Evolutionary conservation across 2,797 vertebrate genomes (phyloP).

Genomic region (Periparus ater): DNA sequence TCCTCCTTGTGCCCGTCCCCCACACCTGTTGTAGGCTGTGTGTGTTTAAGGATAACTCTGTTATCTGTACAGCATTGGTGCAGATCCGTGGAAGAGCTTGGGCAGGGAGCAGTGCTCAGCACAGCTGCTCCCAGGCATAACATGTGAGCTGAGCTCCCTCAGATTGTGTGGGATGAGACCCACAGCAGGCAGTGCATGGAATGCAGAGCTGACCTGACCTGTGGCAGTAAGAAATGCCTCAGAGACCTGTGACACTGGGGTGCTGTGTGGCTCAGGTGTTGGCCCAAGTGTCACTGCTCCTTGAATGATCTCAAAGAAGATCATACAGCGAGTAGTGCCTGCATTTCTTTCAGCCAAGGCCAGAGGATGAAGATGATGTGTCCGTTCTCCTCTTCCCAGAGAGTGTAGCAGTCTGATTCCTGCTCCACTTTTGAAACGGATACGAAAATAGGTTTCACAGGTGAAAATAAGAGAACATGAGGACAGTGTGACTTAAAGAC

Average conservation of each 20-base stretch:
- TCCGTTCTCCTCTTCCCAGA: neutral
- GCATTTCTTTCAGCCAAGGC: neutral
- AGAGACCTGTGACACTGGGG: neutral
- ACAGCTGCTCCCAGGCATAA: neutral
- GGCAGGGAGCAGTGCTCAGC: neutral
- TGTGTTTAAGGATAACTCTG: neutral
- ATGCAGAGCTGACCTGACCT: neutral
- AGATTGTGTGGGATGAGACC: rapidly evolving
- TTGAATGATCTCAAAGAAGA: neutral
- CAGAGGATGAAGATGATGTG: neutral
- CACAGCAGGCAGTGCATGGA: neutral
- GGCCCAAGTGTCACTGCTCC: neutral
- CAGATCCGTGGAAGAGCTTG: neutral
- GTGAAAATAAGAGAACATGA: neutral
- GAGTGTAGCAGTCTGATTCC: neutral
- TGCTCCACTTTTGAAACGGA: neutral
- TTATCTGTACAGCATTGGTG: neutral
- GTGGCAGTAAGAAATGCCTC: neutral
- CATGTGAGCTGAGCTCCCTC: neutral
- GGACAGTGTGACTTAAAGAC: neutral
- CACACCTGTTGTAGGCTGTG: neutral
- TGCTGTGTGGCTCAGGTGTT: neutral
- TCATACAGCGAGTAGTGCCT: neutral
- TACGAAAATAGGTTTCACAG: rapidly evolving
- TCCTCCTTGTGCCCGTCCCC: rapidly evolving